Conservation (phyloP, 2,113 vertebrate species). For the Centropristis striata region DNA sequence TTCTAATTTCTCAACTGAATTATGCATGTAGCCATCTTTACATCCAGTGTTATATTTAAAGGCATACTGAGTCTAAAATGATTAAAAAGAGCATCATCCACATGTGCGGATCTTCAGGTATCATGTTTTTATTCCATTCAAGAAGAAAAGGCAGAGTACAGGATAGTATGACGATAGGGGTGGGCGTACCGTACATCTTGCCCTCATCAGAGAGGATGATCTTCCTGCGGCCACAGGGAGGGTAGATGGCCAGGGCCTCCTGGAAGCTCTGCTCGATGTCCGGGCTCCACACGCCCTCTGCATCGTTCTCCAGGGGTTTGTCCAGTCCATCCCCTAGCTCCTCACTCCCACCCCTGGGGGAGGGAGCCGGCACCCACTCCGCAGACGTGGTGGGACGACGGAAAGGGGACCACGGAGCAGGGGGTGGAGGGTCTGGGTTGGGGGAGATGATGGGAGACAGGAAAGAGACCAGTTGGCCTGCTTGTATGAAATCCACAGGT, state of each 20-base stretch:
- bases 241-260: slow-evolving; percentile 91
- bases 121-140: not conserved
- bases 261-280: slow-evolving; percentile 99
- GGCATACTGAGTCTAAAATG: not conserved
- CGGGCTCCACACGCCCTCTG: slow-evolving; percentile 97
- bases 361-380: slow-evolving; percentile 92
- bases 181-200: slow-evolving; percentile 95
- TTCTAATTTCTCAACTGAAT: not conserved
- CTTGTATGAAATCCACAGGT: slow-evolving; percentile 46
- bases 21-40: not conserved
- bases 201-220: slow-evolving; percentile 93
- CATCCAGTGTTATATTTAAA: not conserved
- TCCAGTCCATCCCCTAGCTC: slow-evolving; percentile 92
- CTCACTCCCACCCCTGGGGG: slow-evolving; percentile 93
- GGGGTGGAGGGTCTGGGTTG: slow-evolving; percentile 15
- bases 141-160: not conserved
- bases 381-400: slow-evolving; percentile 86
- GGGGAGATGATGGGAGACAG: slow-evolving; percentile 6
- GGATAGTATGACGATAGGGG: slow-evolving; percentile 25
- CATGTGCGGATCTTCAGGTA: not conserved
- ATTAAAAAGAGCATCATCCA: not conserved
- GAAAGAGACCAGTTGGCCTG: not conserved
- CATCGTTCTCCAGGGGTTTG: slow-evolving; percentile 98
- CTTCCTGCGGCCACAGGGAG: slow-evolving; percentile 90
- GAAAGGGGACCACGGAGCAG: slow-evolving; percentile 51